Percentiles rank a stretch among this genome's conserved stretches.
Evolutionary conservation across 2,113 vertebrate species (phyloP).

Genomic region (Salvator merianae): DNA sequence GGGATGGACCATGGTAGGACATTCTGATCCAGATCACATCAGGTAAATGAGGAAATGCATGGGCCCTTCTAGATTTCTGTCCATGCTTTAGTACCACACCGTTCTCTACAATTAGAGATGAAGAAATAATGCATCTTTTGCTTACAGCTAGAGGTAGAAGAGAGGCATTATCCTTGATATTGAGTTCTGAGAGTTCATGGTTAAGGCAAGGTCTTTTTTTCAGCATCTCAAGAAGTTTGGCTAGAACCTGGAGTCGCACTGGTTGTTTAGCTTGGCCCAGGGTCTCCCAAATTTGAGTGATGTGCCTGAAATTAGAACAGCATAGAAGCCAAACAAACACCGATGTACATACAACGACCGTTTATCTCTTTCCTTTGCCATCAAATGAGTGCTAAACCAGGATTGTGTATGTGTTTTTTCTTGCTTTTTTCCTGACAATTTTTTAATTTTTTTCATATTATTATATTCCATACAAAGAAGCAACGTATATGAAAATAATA

Average conservation of each 20-base stretch:
- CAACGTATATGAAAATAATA: too few relatives aligned
- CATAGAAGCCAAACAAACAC: neutral
- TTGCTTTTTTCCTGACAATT: too few relatives aligned
- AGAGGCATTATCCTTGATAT: fast-evolving
- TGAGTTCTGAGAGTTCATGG: constrained; percentile 13
- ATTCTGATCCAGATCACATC: too few relatives aligned
- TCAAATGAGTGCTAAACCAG: neutral
- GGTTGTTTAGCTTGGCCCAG: constrained; percentile 11
- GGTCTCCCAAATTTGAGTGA: constrained; percentile 14
- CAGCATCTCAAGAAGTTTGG: constrained; percentile 16
- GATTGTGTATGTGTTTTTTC: neutral
- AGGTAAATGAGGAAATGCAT: too few relatives aligned
- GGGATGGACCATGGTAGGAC: too few relatives aligned
- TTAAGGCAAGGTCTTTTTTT: neutral
- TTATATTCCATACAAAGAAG: too few relatives aligned
- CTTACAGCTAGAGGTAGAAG: constrained; percentile 12
- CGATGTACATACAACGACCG: fast-evolving
- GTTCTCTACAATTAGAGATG: neutral
- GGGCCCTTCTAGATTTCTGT: neutral
- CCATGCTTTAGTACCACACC: neutral
- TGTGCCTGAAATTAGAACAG: constrained; percentile 10
- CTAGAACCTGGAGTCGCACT: neutral
- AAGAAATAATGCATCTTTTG: neutral
- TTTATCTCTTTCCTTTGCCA: neutral
- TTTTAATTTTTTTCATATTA: too few relatives aligned